phyloP scores from a whole-genome alignment of 2,888 invertebrate species.

The Epirrhoe tristata region DNA sequence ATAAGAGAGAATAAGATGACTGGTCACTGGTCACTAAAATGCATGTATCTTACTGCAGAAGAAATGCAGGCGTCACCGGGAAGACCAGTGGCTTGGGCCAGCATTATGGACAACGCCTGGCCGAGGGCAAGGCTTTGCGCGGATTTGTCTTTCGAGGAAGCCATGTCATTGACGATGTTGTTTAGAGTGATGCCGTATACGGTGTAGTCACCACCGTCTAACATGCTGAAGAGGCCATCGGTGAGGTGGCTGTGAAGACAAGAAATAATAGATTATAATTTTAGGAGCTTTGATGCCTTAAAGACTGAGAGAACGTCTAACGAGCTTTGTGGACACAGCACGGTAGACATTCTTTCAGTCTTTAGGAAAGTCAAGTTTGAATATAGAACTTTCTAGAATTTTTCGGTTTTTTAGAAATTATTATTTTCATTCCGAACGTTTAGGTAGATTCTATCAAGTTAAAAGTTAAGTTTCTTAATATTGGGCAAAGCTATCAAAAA shows the following conservation, averaged over 20 bases:
- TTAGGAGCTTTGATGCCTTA: too few species aligned
- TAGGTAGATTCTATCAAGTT: too few species aligned
- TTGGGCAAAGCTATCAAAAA: too few species aligned
- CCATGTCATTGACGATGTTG: constrained; percentile 54
- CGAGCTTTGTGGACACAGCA: too few species aligned
- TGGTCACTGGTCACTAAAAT: background rate
- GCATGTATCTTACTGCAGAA: constrained; percentile 58
- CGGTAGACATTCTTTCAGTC: too few species aligned
- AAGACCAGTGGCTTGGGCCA: constrained; percentile 55
- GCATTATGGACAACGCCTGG: constrained; percentile 50
- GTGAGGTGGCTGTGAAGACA: constrained; percentile 35
- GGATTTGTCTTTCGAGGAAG: constrained; percentile 42
- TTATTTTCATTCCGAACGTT: too few species aligned
- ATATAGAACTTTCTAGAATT: too few species aligned
- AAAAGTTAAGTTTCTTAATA: too few species aligned
- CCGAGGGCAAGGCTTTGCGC: constrained; percentile 57
- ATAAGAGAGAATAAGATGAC: too few species aligned
- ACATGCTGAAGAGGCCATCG: constrained; percentile 47
- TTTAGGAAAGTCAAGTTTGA: too few species aligned
- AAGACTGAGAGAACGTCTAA: too few species aligned
- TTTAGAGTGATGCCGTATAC: constrained; percentile 52
- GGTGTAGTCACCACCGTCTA: constrained; percentile 60
- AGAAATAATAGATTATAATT: background rate
- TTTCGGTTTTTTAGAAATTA: too few species aligned
- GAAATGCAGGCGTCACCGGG: constrained; percentile 68